Evolutionary conservation across 1,140 invertebrate genomes (phyloP).

Genomic region (Drosophila lini): DNA sequence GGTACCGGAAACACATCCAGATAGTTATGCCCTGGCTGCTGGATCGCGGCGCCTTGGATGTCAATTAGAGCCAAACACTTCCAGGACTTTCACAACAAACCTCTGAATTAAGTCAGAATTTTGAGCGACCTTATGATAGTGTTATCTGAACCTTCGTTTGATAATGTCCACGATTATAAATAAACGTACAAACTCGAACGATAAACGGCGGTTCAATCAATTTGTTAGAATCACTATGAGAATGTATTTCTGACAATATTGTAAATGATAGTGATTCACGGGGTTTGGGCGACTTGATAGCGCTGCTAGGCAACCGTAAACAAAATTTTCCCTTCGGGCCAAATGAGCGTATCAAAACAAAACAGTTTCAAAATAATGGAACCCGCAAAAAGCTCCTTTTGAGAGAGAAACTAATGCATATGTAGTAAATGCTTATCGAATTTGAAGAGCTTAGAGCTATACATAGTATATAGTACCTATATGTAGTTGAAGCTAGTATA

Average conservation of each 20-base stretch:
- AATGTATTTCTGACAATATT: not conserved
- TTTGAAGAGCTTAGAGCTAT: not conserved
- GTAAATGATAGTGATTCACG: not conserved
- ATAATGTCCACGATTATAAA: conserved; percentile 15
- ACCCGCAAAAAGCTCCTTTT: not conserved
- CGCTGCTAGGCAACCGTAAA: conserved; percentile 1
- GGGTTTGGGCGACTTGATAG: not conserved
- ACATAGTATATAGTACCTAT: no score
- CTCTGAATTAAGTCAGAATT: not conserved
- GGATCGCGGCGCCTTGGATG: conserved; percentile 12
- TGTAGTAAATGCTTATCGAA: no score
- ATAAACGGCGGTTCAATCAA: conserved; percentile 3
- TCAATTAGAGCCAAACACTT: conserved; percentile 4
- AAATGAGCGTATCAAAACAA: conserved; percentile 7
- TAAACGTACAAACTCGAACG: conserved; percentile 4
- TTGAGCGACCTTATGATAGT: conserved; percentile 4
- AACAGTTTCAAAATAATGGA: not conserved
- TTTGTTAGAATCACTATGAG: not conserved
- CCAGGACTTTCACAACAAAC: not conserved
- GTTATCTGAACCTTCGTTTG: conserved; percentile 12
- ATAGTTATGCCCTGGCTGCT: conserved; percentile 6
- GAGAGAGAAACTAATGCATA: not conserved
- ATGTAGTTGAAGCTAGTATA: no score
- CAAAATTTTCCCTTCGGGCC: not conserved
- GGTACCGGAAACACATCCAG: conserved; percentile 9